Evolutionary conservation across 1,140 invertebrate species (phyloP).

Genomic region (Steinernema khuongi): DNA sequence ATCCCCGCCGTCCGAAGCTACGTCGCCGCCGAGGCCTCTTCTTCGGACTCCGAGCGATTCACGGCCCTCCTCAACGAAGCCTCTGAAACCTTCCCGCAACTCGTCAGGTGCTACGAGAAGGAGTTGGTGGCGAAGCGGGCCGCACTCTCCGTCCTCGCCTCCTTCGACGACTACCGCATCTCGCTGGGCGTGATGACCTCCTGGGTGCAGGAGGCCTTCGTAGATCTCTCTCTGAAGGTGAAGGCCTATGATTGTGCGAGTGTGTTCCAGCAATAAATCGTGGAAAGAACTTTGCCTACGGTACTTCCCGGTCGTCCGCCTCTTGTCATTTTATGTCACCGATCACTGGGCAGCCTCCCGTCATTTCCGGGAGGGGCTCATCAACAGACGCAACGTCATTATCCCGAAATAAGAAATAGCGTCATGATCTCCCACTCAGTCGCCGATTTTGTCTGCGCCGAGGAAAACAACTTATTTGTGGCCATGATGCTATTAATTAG

Average conservation of each 20-base stretch:
- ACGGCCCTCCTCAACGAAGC: not conserved
- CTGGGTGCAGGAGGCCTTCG: slow-evolving; percentile 34
- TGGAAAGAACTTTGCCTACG: slow-evolving; percentile 7
- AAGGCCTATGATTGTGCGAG: slow-evolving; percentile 28
- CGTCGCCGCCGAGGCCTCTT: not conserved
- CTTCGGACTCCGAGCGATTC: not conserved
- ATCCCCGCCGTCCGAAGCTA: not conserved
- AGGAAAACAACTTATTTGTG: no score
- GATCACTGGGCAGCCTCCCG: no score
- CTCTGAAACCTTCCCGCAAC: not conserved
- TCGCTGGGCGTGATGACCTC: slow-evolving; percentile 21
- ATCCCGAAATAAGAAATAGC: slow-evolving; percentile 29
- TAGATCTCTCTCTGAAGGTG: slow-evolving; percentile 28
- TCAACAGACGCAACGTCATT: slow-evolving; percentile 18
- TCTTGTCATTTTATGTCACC: no score
- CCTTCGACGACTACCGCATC: slow-evolving; percentile 23
- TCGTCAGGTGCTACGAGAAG: slow-evolving; percentile 35
- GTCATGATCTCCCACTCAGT: no score
- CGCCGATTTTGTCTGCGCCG: no score
- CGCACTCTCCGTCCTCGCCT: slow-evolving; percentile 33
- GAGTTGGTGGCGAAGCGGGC: slow-evolving; percentile 34
- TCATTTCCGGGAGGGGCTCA: no score
- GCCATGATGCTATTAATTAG: no score
- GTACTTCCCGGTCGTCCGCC: not conserved
- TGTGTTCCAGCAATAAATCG: not conserved